phyloP scores from a whole-genome alignment of 1,140 invertebrate genomes.

The Philotrypesis tridentata region DNA sequence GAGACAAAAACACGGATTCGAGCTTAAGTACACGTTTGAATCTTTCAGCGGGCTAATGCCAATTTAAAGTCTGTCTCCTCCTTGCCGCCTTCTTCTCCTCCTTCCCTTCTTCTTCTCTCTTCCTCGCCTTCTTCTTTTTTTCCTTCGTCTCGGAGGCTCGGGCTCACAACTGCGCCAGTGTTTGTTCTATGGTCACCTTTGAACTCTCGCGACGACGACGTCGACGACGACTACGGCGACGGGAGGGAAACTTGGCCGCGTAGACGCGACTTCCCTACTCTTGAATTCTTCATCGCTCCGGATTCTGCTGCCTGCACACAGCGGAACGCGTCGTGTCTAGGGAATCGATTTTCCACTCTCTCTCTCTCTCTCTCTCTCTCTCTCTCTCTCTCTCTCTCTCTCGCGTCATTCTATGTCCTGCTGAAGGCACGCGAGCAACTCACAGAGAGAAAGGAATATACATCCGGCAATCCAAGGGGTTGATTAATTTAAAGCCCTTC shows the following conservation, averaged over 20 bases:
- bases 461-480: too few relatives aligned
- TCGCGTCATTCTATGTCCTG: too few relatives aligned
- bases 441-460: too few relatives aligned
- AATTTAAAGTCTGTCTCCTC: conserved; percentile 32
- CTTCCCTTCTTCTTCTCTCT: not conserved
- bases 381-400: too few relatives aligned
- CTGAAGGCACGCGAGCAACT: too few relatives aligned
- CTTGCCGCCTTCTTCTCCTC: not conserved
- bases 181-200: conserved; percentile 29
- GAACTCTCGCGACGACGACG: not conserved
- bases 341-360: too few relatives aligned
- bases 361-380: too few relatives aligned
- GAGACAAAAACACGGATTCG: not conserved
- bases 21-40: conserved; percentile 6
- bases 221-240: too few relatives aligned
- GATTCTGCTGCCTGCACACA: not conserved
- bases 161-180: too few relatives aligned
- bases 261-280: not conserved
- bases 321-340: too few relatives aligned
- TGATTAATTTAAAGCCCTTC: not conserved
- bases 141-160: too few relatives aligned
- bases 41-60: conserved; percentile 14
- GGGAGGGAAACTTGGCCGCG: not conserved
- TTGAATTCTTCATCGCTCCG: not conserved
- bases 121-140: not conserved